Evolutionary conservation across 2,797 vertebrate species (phyloP), one percentile per base, ranked within the genome.

Genomic region (Rhabdophis nuchalis): DNA sequence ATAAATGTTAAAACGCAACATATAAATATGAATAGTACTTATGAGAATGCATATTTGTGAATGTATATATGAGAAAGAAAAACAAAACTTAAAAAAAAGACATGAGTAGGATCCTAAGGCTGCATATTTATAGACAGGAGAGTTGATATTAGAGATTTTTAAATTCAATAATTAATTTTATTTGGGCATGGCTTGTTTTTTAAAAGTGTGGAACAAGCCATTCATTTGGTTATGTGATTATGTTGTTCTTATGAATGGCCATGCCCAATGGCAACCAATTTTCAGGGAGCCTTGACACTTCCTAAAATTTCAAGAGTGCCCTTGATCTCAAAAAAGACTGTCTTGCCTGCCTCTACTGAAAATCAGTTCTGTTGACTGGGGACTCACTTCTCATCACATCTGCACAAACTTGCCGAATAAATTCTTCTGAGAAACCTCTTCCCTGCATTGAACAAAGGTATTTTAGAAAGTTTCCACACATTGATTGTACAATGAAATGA

Each of bases 401-500:
- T 95, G 98, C 98, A 97, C 99, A 99, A 94, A 99, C 98, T 96
- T 99, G 98, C 4, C 98, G 98, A 97, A 99, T 99, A 96, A 98
- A 98, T 94, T 97, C 97, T 96, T 99, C 98, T 46, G 99, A 99
- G 96, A 98, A 97, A 93, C 98, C 98, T 97, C 96, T 98, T 90
- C 97, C 98, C 99, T 99, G 95, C 92, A 97, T 95, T 91, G 95
- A 94, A 97, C 41, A 96, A 77, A 95, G 91, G 94, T 89, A 0
- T 0, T 68, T 95, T 96, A 89, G 89, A 89, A 92, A 85, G 68
- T 32, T 1, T 0, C 90, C 8, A 89, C 0, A 86, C 0, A 0
- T 11, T 5, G 0, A 1, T 4, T 92, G 86, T 72, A 77, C 41
- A 89, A 52, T 61, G 4, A 27, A 72, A 72, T 60, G 88, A 92